Percentiles rank a stretch among this genome's conserved stretches.
phyloP scores from a whole-genome alignment of 2,888 invertebrate species.

The Drosophila melanosoma region DNA sequence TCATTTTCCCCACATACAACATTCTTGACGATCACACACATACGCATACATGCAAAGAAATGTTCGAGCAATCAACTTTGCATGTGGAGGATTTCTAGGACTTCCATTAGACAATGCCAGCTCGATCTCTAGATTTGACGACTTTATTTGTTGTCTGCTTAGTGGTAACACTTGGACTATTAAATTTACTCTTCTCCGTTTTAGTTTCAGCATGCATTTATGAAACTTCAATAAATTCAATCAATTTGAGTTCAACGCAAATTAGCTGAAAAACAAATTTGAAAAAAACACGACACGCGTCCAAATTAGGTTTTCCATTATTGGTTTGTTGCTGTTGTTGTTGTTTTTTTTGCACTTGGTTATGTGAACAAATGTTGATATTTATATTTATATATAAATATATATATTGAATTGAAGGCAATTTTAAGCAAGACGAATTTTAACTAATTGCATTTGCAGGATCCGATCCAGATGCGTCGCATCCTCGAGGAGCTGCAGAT shows the following conservation, averaged over 20 bases:
- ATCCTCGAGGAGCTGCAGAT: conserved; percentile 82
- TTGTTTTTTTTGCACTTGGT: conserved; percentile 26
- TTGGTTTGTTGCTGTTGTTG: conserved; percentile 3
- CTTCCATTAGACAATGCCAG: no score
- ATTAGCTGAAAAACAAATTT: background rate
- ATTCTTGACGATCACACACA: no score
- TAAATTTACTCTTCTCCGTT: background rate
- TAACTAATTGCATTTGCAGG: conserved; percentile 48
- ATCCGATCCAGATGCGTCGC: conserved; percentile 75
- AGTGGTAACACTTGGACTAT: background rate
- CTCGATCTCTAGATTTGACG: no score
- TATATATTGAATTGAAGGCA: background rate
- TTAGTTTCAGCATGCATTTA: background rate
- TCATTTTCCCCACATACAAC: no score
- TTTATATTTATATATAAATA: background rate
- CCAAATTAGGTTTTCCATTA: background rate
- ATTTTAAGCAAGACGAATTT: background rate
- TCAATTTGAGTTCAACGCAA: conserved; percentile 2
- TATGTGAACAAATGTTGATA: conserved; percentile 2
- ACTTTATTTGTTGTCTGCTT: no score
- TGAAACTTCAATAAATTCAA: background rate
- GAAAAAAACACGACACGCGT: conserved; percentile 6
- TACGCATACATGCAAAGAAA: no score
- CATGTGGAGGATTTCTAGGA: no score
- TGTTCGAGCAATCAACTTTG: no score